These are phyloP conservation scores for Ditula angustiorana DNA, from an alignment of 2,888 invertebrate species.

Conservation along the genomic window DNA sequence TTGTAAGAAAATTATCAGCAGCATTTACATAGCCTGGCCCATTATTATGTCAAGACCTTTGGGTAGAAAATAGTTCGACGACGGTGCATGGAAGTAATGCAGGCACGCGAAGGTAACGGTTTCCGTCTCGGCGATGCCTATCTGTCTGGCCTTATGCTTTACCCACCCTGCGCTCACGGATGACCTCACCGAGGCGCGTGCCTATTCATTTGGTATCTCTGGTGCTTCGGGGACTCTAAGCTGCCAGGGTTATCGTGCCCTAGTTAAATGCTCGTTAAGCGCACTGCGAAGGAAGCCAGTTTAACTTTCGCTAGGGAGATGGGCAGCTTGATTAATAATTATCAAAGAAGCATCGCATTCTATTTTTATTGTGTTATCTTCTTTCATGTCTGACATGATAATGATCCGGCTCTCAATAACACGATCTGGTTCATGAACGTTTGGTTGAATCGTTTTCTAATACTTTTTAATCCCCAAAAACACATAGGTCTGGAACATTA, in stretches of 20 bases:
- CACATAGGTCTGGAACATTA: too few relatives aligned
- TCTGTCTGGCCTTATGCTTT: conserved; percentile 38
- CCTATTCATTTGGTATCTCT: conserved; percentile 40
- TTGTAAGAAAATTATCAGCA: conserved; percentile 41
- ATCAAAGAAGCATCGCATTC: neutral
- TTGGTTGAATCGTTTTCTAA: too few relatives aligned
- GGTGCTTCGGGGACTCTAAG: conserved; percentile 33
- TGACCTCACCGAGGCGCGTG: conserved; percentile 40
- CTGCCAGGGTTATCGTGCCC: conserved; percentile 31
- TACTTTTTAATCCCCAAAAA: too few relatives aligned
- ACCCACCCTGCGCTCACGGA: conserved; percentile 32
- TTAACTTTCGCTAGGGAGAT: conserved; percentile 3
- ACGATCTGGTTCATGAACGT: too few relatives aligned
- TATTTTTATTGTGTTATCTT: neutral
- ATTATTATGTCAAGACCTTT: conserved; percentile 54
- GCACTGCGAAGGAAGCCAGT: conserved; percentile 6
- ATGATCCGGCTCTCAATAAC: too few relatives aligned
- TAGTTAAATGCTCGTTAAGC: conserved; percentile 23
- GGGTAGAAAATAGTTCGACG: conserved; percentile 49
- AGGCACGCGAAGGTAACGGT: conserved; percentile 51
- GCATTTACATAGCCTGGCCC: conserved; percentile 64
- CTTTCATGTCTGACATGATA: too few relatives aligned
- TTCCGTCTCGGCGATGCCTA: conserved; percentile 53
- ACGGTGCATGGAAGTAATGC: conserved; percentile 54
- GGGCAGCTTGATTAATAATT: conserved; percentile 4